These are phyloP conservation scores for Ceratitis capitata DNA, from an alignment of 1,140 invertebrate species.

Conservation along the genomic window DNA sequence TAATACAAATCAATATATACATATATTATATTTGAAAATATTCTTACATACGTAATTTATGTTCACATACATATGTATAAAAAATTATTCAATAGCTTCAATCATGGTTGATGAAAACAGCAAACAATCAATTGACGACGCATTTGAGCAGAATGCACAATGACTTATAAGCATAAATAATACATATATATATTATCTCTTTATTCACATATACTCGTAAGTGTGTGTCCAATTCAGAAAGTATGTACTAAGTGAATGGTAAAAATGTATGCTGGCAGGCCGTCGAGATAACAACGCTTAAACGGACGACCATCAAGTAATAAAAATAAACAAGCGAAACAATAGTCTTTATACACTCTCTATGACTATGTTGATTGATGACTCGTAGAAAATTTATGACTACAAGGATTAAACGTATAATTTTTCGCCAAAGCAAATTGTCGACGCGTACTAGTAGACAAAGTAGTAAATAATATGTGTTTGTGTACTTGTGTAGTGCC, in stretches of 20 bases:
- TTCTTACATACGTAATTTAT: not conserved
- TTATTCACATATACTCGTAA: not conserved
- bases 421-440: slow-evolving; percentile 33
- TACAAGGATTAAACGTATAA: slow-evolving; percentile 38
- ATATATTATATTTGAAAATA: too few species aligned
- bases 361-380: slow-evolving; percentile 24
- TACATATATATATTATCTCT: not conserved
- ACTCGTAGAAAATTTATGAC: slow-evolving; percentile 34
- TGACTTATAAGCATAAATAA: not conserved
- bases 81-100: not conserved
- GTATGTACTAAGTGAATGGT: slow-evolving; percentile 1
- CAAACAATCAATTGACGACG: not conserved
- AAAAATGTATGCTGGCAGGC: not conserved
- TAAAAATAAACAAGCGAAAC: slow-evolving; percentile 18
- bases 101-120: not conserved
- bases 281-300: not conserved
- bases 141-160: not conserved
- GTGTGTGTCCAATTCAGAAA: too few species aligned
- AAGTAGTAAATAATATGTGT: not conserved
- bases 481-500: not conserved
- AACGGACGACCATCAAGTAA: not conserved
- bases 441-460: not conserved
- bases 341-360: not conserved
- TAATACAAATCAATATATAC: slow-evolving; percentile 3
- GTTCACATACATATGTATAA: not conserved